Evolutionary conservation across 2,888 invertebrate genomes (phyloP).

Genomic region (Melipona bicolor): DNA sequence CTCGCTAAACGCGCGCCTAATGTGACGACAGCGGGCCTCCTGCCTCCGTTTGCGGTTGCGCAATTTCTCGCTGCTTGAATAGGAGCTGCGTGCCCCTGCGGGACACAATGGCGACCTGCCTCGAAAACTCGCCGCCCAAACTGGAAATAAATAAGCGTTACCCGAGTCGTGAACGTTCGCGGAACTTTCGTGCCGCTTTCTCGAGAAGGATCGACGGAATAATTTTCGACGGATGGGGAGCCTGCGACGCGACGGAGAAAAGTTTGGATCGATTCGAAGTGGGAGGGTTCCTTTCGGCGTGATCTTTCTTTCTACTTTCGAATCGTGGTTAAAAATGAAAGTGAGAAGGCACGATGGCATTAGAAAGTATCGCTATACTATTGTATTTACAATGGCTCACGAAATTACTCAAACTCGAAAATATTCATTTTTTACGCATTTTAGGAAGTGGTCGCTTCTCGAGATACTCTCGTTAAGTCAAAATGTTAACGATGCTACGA

Average conservation of each 20-base stretch:
- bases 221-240: not conserved
- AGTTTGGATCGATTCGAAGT: not conserved
- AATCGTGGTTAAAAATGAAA: too few relatives aligned
- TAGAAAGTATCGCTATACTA: too few relatives aligned
- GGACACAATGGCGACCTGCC: conserved; percentile 31
- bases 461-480: too few relatives aligned
- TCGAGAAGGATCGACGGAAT: not conserved
- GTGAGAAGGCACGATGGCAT: too few relatives aligned
- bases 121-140: not conserved
- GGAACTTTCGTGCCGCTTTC: not conserved
- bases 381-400: too few relatives aligned
- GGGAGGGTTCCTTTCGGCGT: not conserved
- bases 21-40: conserved; percentile 58
- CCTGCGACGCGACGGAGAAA: not conserved
- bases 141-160: conserved; percentile 1
- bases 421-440: too few relatives aligned
- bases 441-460: too few relatives aligned
- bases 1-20: conserved; percentile 79
- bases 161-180: not conserved
- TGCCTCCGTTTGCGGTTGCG: conserved; percentile 72
- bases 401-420: too few relatives aligned
- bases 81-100: not conserved
- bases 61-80: conserved; percentile 56
- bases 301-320: too few relatives aligned
- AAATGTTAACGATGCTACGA: too few relatives aligned